Evolutionary conservation across 2,797 vertebrate genomes (phyloP), one percentile per base, ranked within the genome.

Genomic region (Neosalanx taihuensis): DNA sequence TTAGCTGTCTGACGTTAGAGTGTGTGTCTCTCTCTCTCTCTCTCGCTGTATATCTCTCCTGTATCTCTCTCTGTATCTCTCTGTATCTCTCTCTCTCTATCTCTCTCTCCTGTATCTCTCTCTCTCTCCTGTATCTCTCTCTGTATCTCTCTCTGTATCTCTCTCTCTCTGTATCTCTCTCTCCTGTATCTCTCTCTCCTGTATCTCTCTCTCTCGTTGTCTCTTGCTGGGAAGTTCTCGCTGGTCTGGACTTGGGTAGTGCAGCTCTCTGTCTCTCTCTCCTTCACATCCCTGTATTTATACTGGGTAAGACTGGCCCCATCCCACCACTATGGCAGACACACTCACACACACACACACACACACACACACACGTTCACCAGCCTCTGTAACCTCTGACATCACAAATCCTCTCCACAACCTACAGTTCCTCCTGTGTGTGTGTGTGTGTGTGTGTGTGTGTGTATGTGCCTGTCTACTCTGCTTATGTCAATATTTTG

Each of bases 211-310:
- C 64, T 61, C 30, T 76, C 23, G 23, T 26, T 26, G 23, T 26
- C 23, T 26, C 23, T 26, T 26, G 23, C 23, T 26, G 23, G 23
- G 23, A 26, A 26, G 69, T 69, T 72, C 35, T 30, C 51, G 30
- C 72, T 18, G 75, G 33, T 17, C 60, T 33, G 57, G 41, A 15
- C 5, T 31, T 17, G 31, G 75, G 53, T 66, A 67, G 57, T 1
- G 26, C 46, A 37, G 64, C 58, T 65, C 71, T 78, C 15, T 3
- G 20, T 33, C 60, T 80, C 46, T 0, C 5, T 69, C 49, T 83
- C 71, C 78, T 74, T 79, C 66, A 59, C 72, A 20, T 74, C 69
- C 57, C 46, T 65, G 73, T 77, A 79, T 86, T 90, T 93, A 91
- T 91, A 81, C 79, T 79, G 72, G 12, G 18, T 10, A 67, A 20